Base-by-base conservation (phyloP, 2,888 invertebrate genomes). In the Autographa gamma region DNA sequence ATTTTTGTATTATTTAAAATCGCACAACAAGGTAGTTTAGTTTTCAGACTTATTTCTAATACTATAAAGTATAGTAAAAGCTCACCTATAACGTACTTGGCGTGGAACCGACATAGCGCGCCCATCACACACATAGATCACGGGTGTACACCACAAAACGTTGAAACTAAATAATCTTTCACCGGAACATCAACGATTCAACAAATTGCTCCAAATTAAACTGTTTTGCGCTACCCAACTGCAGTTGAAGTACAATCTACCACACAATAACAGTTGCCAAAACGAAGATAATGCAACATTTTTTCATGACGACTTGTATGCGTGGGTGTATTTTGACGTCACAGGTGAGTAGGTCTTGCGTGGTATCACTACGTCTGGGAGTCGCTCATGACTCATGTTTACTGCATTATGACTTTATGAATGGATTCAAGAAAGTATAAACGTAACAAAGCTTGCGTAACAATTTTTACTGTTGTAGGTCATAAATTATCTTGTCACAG, bases 51-150 rank as follows among this genome's bases (percentile, higher is more conserved):
- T 43, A 61, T 48, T 48, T 48, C 43, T 16, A 34, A 18, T 8
- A 31, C n/a, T 38, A 61, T 25, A 6, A 31, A 32, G 3, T 16
- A 41, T 9, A 8, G 18, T 63, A 52, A 31, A 38, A 78, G 69
- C 95, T 95, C 87, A 95, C 95, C 92, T 81, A 95, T 91, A 74
- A 93, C 92, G 85, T 93, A 93, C 88, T 92, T 95, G 78, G 95
- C 95, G 83, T 95, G 95, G 81, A 93, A 94, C 69, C 94, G 93
- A 85, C 95, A 95, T 84, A 95, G 85, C 78, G 92, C 94, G 79
- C 95, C 95, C 92, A 95, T 94, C 83, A 94, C 93, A 93, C 94
- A 95, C 94, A 94, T 93, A 63, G 74, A 76, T 74, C 76, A 73
- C 68, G 59, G 71, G 54, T 56, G 19, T 25, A 19, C 54, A 56